Base-by-base conservation (phyloP, 2,113 vertebrate genomes). In the Prolemur simus region DNA sequence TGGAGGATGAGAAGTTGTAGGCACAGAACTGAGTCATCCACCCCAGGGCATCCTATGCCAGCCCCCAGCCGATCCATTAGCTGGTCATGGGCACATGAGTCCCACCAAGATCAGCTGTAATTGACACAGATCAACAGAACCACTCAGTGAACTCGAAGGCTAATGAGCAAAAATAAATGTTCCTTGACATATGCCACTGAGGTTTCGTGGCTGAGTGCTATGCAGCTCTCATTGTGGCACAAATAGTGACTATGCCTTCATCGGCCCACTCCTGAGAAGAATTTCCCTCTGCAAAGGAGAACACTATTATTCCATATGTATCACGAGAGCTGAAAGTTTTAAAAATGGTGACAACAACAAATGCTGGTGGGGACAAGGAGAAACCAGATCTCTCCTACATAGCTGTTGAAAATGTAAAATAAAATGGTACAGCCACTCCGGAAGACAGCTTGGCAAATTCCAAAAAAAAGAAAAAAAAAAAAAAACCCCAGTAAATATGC, bases 71-170 rank as follows among this genome's bases (percentile, higher is more conserved):
- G 0, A 14, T 32, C 25, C 42, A 12, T 9, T 69, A 39, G 42
- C 81, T 47, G 27, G 52, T 52, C 54, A 3, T 25, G 1, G 1
- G 8, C 56, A 8, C 15, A 0, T 0, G 34, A n/a, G 37, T n/a
- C 45, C 9, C 17, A 11, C 9, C 34, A 37, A 58, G 80, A 25
- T 21, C 42, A 42, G 73, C 20, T 6, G 64, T 9, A 11, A 52
- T 8, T 2, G 1, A 21, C 63, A 60, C 29, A 4, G 5, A 29
- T 4, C 29, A 13, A 2, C 73, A n/a, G 52, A 32, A 21, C 45
- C 12, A 6, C 71, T 56, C 8, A 9, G n/a, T 29, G 2, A 29
- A 39, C 29, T 17, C 13, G 1, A 17, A 76, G 32, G 42, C 29
- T 82, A 39, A 0, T 18, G n/a, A 34, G n/a, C 10, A 12, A 42